These are phyloP conservation scores for Ameiurus melas DNA, from an alignment of 2,113 vertebrate species.

Conservation along the genomic window DNA sequence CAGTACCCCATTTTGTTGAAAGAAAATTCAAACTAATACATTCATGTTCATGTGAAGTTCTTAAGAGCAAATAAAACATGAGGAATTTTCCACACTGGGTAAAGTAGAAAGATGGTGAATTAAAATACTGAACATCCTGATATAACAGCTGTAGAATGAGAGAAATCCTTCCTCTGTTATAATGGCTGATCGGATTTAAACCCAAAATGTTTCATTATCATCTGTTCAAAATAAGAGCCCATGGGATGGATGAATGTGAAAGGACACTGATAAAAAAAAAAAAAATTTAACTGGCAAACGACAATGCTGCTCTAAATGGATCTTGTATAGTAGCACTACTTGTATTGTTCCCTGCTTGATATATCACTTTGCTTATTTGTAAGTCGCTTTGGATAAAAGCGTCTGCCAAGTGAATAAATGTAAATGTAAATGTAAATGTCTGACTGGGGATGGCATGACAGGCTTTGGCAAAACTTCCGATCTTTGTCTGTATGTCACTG, in stretches of 20 bases:
- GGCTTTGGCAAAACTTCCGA: constrained; percentile 13
- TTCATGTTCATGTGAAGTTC: neutral
- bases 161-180: constrained; percentile 8
- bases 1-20: neutral
- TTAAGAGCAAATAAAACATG: neutral
- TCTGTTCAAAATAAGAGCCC: neutral
- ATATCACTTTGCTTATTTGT: no score
- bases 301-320: neutral
- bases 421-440: no score
- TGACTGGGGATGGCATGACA: constrained; percentile 2
- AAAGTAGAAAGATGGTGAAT: neutral
- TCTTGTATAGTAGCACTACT: no score
- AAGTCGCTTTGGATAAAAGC: no score
- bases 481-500: constrained; percentile 17
- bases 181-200: constrained; percentile 20
- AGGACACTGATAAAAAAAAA: constrained; percentile 9
- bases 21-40: constrained; percentile 1
- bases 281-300: neutral
- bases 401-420: no score
- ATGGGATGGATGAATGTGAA: neutral
- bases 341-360: no score
- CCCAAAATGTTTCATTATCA: constrained; percentile 24
- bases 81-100: neutral
- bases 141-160: neutral
- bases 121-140: constrained; percentile 4